Evolutionary conservation across 2,888 invertebrate genomes (phyloP), one percentile per base, ranked within the genome.

Genomic region (Anarsia innoxiella): DNA sequence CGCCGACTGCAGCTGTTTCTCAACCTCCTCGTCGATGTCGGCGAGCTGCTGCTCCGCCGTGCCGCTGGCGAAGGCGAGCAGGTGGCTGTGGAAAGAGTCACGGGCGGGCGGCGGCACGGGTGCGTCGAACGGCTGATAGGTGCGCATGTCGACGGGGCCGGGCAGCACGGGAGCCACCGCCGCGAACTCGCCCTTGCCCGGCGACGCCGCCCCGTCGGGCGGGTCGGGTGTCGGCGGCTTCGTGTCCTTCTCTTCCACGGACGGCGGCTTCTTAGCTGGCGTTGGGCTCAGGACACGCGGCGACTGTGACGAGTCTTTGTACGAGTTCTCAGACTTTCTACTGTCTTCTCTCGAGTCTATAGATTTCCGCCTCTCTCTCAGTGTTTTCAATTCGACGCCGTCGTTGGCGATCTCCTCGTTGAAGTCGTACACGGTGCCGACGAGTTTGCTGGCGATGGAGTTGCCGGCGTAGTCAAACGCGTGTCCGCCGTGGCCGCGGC

Each of bases 111-210:
- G 26, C 10, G 29, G 14, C 4, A 80, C 77, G 40, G 87, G 86
- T 14, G 86, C 86, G 44, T 90, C 90, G 41, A 87, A 84, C 1
- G 86, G 79, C 58, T 90, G 93, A 64, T 95, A 95, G 0, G 94
- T 94, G 36, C 95, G 89, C 95, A 95, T 95, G 65, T 95, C 94
- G 0, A 95, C 95, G 0, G 95, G 95, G 1, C 94, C 95, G 0
- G 95, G 94, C 44, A 95, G 69, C 34, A 94, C 88, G 0, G 93
- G 91, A 48, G 89, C 87, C 4, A 92, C 91, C 31, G n/a, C n/a
- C 12, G 60, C 45, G 11, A 53, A 48, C 9, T 66, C 66, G 2
- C 9, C 14, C 8, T 4, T 8, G 5, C n/a, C n/a, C 19, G 19
- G 19, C 4, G 8, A 19, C 4, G 4, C 19, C 4, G 19, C 4